Evolutionary conservation across 2,113 vertebrate genomes (phyloP), one percentile per base, ranked within the genome.

Genomic region (Natator depressus): DNA sequence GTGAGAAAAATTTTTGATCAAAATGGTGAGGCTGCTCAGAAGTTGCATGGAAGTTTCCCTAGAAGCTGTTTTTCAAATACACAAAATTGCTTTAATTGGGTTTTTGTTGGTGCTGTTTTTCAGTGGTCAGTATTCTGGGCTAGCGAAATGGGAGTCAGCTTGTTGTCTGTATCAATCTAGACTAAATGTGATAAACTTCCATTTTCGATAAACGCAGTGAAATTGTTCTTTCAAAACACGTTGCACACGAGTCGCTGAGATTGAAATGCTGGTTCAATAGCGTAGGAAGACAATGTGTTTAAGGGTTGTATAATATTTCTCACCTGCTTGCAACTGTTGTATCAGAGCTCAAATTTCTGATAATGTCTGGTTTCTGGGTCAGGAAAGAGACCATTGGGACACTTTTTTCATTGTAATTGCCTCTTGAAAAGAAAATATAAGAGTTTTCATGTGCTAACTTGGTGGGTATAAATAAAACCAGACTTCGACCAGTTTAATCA

Each of bases 31-130:
- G 47, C 78, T 82, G 20, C 50, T 91, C 47, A 76, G 47, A 93
- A 93, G 89, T 89, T 69, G 65, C 17, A 3, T 90, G 62, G 29
- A 89, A 90, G 10, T 89, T 87, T 49, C 16, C 38, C 50, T 2
- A 1, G 42, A 94, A 75, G 20, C 65, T 89, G 5, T 88, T 50
- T 87, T 96, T 90, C 81, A 82, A 85, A 47, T 59, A 62, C 47
- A 55, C 16, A 31, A 14, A 92, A 79, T 3, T 93, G 3, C 51
- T 88, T 91, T 82, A 17, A 46, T 81, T 16, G 1, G 1, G 31
- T 88, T 92, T 93, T 27, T 93, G 84, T 10, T 85, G 57, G 54
- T 75, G n/a, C 17, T 72, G 59, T 89, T 96, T 91, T 78, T 90
- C 47, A 53, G 25, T 82, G 89, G 35, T 83, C 55, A 47, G 31